Evolutionary conservation across 2,888 invertebrate genomes (phyloP).

Genomic region (Apamea epomidion): DNA sequence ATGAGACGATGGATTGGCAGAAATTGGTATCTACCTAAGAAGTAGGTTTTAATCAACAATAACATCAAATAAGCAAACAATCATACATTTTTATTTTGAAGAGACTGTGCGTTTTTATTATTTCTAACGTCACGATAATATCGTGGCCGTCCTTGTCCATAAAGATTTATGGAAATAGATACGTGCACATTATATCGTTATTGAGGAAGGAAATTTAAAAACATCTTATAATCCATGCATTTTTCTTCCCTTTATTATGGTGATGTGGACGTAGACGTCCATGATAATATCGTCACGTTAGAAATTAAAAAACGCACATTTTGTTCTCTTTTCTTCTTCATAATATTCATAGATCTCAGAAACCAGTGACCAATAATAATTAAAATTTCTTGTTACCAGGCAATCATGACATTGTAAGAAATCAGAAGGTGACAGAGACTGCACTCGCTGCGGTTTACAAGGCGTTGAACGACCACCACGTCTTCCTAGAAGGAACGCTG

Average conservation of each 20-base stretch:
- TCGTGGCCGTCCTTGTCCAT: too few relatives aligned
- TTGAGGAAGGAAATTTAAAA: too few relatives aligned
- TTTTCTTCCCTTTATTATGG: too few relatives aligned
- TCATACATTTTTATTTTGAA: neutral
- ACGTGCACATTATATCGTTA: too few relatives aligned
- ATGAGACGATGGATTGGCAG: too few relatives aligned
- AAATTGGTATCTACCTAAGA: neutral
- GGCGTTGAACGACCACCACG: slow-evolving; percentile 98
- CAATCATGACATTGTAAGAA: slow-evolving; percentile 96
- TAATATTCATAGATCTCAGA: neutral
- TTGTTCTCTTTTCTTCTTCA: neutral
- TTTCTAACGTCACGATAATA: neutral
- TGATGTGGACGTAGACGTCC: too few relatives aligned
- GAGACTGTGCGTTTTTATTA: neutral
- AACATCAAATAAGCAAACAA: neutral
- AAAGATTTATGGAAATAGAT: too few relatives aligned
- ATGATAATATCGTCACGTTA: too few relatives aligned
- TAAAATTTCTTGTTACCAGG: slow-evolving; percentile 70
- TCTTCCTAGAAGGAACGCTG: slow-evolving; percentile 98
- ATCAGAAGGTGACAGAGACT: slow-evolving; percentile 97
- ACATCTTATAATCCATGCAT: too few relatives aligned
- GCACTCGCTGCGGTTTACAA: slow-evolving; percentile 98
- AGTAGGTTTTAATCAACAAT: too few relatives aligned
- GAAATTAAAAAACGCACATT: too few relatives aligned
- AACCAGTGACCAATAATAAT: neutral